Evolutionary conservation across 2,113 vertebrate species (phyloP).

Genomic region (Dipodomys ordii): DNA sequence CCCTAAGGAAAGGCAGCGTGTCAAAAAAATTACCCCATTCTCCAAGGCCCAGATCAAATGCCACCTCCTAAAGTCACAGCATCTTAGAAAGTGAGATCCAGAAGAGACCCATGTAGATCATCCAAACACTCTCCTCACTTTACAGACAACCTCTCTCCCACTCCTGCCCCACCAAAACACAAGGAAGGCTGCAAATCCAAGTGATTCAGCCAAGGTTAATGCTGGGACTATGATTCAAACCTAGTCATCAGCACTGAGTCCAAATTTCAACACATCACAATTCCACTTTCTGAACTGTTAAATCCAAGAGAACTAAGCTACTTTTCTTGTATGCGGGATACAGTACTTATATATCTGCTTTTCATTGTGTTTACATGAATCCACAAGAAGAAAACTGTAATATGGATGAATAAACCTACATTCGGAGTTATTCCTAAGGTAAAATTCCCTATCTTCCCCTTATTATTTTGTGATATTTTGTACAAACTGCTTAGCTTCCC

Average conservation of each 20-base stretch:
- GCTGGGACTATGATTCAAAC: conserved; percentile 68
- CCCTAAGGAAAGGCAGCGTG: conserved; percentile 62
- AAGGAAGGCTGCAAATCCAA: conserved; percentile 52
- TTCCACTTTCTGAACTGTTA: background rate
- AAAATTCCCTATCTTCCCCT: background rate
- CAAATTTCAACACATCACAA: conserved; percentile 70
- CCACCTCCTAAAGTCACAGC: conserved; percentile 77
- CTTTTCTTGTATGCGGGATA: conserved; percentile 16
- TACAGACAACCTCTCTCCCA: conserved; percentile 63
- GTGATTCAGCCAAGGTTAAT: conserved; percentile 58
- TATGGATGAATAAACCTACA: background rate
- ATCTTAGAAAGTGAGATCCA: conserved; percentile 66
- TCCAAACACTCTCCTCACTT: conserved; percentile 64
- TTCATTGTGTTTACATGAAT: conserved; percentile 1
- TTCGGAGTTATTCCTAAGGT: conserved; percentile 6
- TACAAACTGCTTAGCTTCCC: background rate
- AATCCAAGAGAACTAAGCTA: conserved; percentile 18
- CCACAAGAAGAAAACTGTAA: background rate
- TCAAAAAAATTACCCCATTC: conserved; percentile 67
- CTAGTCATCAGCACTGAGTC: conserved; percentile 63
- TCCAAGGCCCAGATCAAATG: conserved; percentile 69
- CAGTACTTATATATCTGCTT: background rate
- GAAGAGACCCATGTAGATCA: conserved; percentile 18
- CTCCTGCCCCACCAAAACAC: background rate
- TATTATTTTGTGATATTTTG: background rate